A percentile compares a stretch with the other conserved stretches of the same genome.
Conservation (phyloP, 2,113 vertebrate genomes). For the Riparia riparia region DNA sequence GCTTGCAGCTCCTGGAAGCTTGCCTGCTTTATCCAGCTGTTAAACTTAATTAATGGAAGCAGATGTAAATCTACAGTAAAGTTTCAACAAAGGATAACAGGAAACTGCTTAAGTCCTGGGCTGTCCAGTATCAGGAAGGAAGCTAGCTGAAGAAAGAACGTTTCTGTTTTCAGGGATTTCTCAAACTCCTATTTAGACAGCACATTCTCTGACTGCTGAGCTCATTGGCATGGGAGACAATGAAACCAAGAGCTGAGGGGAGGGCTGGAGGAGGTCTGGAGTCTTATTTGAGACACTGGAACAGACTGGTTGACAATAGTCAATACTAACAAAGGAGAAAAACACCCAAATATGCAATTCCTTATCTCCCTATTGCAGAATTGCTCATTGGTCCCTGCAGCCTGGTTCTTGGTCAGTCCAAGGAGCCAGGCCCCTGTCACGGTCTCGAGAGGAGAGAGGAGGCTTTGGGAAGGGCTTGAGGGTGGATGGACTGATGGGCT, state of each 20-base stretch:
- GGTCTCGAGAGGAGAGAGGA: not conserved
- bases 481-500: not conserved
- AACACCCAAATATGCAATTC: not conserved
- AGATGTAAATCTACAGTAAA: slow-evolving; percentile 34
- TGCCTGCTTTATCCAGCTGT: slow-evolving; percentile 41
- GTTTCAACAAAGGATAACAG: slow-evolving; percentile 17
- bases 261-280: not conserved
- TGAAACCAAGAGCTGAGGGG: not conserved
- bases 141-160: not conserved
- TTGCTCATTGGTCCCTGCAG: not conserved
- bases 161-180: not conserved
- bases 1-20: slow-evolving; percentile 2
- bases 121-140: not conserved
- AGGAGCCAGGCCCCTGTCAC: not conserved
- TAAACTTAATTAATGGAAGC: slow-evolving; percentile 8
- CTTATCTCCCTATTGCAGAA: not conserved
- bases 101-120: not conserved
- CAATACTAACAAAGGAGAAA: not conserved
- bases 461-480: not conserved
- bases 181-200: not conserved
- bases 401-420: not conserved
- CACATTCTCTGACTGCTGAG: not conserved
- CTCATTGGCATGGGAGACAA: not conserved
- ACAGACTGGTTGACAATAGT: not conserved
- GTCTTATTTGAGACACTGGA: not conserved